Base-by-base conservation (phyloP, 2,888 invertebrate genomes). In the Tetranychus piercei region DNA sequence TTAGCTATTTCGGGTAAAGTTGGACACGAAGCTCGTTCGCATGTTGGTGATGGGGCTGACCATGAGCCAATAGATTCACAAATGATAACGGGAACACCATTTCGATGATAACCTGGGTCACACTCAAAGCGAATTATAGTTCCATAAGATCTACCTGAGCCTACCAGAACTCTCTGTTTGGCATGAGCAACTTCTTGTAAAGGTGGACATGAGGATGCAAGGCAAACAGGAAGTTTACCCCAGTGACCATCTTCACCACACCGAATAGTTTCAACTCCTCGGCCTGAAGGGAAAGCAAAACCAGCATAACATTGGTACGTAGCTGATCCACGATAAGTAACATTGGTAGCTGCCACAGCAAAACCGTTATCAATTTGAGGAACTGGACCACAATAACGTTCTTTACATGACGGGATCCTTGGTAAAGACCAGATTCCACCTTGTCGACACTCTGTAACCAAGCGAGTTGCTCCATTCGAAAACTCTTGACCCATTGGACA, bases 301-400 rank as follows among this genome's bases (percentile, higher is more conserved):
- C 79, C 79, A 74, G 94, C 94, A 82, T 96, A 95, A 82, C 95
- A 96, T 81, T 94, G 94, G 82, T 95, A 96, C 82, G 92, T 93
- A 75, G 94, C 94, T 78, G 92, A 86, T 64, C 94, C 95, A 77
- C 89, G 87, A 81, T 92, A 96, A 1, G 94, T 95, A 8, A 96
- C 95, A 82, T 95, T 95, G 5, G 93, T 90, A 0, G 95, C 93
- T 72, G 92, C 92, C 81, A 93, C 93, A 3, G 94, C 94, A 83
- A 94, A 95, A 72, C 95, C 95, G 82, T 95, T 96, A 81, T 94
- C 92, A 78, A 96, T 96, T 86, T 96, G 96, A 75, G 95, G 95
- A 72, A 96, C 95, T 43, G 95, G 94, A 75, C 94, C 94, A 82
- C 96, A 96, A 82, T 95, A 96, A 34, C 82, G 79, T 44, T 83